Conservation (phyloP, 2,797 vertebrate species). For the Morus bassanus region DNA sequence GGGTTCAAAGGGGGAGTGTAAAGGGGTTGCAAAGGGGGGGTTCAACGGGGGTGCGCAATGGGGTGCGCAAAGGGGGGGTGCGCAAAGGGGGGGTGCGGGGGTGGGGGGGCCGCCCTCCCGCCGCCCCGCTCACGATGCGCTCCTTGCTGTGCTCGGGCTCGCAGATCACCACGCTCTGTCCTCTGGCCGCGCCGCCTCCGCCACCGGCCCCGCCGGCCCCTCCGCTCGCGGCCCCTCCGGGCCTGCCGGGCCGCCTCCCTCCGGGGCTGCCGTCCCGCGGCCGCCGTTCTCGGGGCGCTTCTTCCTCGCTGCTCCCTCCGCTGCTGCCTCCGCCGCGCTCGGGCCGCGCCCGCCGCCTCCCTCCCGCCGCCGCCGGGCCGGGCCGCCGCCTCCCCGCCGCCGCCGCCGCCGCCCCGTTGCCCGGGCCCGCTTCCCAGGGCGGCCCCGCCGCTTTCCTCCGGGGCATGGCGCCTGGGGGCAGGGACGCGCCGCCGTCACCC, state of each 20-base stretch:
- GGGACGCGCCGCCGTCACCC: too few species aligned
- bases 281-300: slow-evolving; percentile 35
- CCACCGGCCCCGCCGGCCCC: not conserved
- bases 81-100: too few species aligned
- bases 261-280: not conserved
- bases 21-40: not conserved
- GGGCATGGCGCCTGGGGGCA: not conserved
- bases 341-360: too few species aligned
- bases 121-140: slow-evolving; percentile 67
- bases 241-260: slow-evolving; percentile 35
- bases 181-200: slow-evolving; percentile 2
- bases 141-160: slow-evolving; percentile 78
- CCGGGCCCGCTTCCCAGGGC: too few species aligned
- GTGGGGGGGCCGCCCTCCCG: not conserved
- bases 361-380: too few species aligned
- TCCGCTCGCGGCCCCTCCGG: not conserved
- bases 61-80: too few species aligned
- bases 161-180: slow-evolving; percentile 65
- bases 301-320: slow-evolving; percentile 67
- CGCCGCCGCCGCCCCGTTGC: not conserved
- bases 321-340: slow-evolving; percentile 33
- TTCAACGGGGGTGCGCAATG: too few species aligned
- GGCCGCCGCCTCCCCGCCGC: too few species aligned
- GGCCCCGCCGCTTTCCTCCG: not conserved
- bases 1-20: too few species aligned